These are phyloP conservation scores for Taenioides sp. DNA, from an alignment of 2,797 vertebrate species.

Conservation along the genomic window DNA sequence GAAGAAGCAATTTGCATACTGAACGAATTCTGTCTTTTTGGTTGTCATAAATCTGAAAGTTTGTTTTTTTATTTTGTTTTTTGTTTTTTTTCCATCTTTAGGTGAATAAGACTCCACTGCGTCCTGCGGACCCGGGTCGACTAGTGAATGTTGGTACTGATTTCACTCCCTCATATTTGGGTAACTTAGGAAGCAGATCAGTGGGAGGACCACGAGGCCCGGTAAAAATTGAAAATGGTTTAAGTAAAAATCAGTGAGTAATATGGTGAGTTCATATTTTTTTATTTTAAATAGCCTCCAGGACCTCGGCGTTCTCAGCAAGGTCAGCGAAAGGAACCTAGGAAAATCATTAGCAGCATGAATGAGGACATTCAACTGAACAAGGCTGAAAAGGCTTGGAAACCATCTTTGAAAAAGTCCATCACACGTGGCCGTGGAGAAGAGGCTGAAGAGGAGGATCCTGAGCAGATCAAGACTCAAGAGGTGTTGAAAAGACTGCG, in stretches of 20 bases:
- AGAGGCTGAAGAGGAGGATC: slow-evolving; percentile 68
- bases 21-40: background rate
- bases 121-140: slow-evolving; percentile 85
- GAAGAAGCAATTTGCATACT: background rate
- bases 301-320: slow-evolving; percentile 92
- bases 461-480: slow-evolving; percentile 84
- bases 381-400: slow-evolving; percentile 97
- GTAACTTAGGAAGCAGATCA: slow-evolving; percentile 88
- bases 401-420: slow-evolving; percentile 84
- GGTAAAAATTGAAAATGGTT: slow-evolving; percentile 47
- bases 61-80: background rate
- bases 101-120: slow-evolving; percentile 93
- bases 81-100: slow-evolving; percentile 42
- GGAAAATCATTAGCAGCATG: slow-evolving; percentile 91
- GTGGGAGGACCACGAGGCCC: slow-evolving; percentile 76
- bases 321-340: slow-evolving; percentile 88
- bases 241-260: background rate
- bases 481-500: slow-evolving; percentile 92
- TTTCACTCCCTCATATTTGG: slow-evolving; percentile 92
- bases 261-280: background rate
- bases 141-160: slow-evolving; percentile 91
- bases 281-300: slow-evolving; percentile 74
- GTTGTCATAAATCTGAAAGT: background rate
- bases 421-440: slow-evolving; percentile 19
- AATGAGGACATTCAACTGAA: slow-evolving; percentile 94